Base-by-base conservation (phyloP, 2,888 invertebrate genomes). In the Zhuqinia jingwanae region DNA sequence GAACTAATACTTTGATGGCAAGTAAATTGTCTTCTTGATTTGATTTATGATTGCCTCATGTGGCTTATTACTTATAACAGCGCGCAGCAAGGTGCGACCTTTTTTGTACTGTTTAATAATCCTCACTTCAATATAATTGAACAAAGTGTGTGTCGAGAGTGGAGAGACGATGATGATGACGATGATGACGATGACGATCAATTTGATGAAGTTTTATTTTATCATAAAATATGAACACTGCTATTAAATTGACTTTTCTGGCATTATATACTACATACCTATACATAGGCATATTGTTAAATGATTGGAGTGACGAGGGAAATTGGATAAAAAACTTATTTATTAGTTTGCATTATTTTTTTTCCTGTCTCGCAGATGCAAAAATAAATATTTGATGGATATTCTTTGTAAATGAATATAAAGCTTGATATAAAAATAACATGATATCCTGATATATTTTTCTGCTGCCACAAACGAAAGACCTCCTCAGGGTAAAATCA, bases 1-100 rank as follows among this genome's bases (percentile, higher is more conserved):
- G 83, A 56, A 68, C 77, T 77, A 77, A 76, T 77, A 84, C 75
- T 84, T 84, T 65, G 84, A 68, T 70, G 68, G 73, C 60, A 73
- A 78, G 85, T 73, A 85, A 79, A 85, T 85, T 85, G 79, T 73
- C 85, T 78, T 79, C 79, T 70, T 85, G 78, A 85, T 85, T 78
- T 85, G 85, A 85, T 85, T 85, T 85, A 85, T 85, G 85, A 85
- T 73, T 85, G 73, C 70, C 79, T 70, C 85, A 85, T 85, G 85
- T 56, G 42, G 85, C 85, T 85, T 85, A 79, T 78, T 85, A 85
- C 79, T 73, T 84, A 25, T 85, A 85, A 73, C 45, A 45, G 42
- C 30, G 65, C 70, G 85, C 85, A 78, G 63, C 79, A 42, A 85
- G 85, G 85, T 85, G 85, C 85, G 85, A 85, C 85, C 78, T 85